Conservation (phyloP, 2,113 vertebrate genomes). For the Raphicerus campestris region DNA sequence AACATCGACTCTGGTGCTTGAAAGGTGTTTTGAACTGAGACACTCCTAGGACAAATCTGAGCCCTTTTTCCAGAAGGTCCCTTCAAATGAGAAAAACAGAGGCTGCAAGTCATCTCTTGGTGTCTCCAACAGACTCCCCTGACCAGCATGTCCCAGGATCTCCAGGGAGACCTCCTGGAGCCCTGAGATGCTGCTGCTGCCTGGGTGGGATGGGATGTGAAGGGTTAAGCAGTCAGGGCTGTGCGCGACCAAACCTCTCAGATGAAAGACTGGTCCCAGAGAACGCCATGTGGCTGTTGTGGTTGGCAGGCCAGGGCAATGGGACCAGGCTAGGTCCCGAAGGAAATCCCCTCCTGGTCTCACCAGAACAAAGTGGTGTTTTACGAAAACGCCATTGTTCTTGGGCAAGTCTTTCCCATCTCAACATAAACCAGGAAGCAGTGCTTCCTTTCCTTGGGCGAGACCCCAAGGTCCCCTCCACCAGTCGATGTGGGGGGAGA, state of each 20-base stretch:
- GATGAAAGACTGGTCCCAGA: constrained; percentile 63
- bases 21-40: not conserved
- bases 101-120: not conserved
- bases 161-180: not conserved
- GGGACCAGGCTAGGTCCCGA: constrained; percentile 69
- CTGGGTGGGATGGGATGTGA: not conserved
- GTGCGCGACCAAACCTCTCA: constrained; percentile 4
- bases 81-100: not conserved
- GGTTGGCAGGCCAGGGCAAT: constrained; percentile 68
- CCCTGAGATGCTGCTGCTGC: not conserved
- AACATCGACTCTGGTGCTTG: not conserved
- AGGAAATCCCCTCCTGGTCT: constrained; percentile 73
- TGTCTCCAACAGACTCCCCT: not conserved
- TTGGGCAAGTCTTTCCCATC: constrained; percentile 73
- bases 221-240: constrained; percentile 54
- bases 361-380: constrained; percentile 74
- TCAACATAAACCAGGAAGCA: constrained; percentile 74
- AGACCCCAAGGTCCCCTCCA: constrained; percentile 63
- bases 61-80: not conserved
- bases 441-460: constrained; percentile 70
- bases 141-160: not conserved
- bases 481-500: constrained; percentile 22
- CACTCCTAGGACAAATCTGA: not conserved
- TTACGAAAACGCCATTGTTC: constrained; percentile 74
- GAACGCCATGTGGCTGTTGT: constrained; percentile 74